These are phyloP conservation scores for Acanthacorydalis orientalis DNA, from an alignment of 2,888 invertebrate genomes.

Conservation along the genomic window DNA sequence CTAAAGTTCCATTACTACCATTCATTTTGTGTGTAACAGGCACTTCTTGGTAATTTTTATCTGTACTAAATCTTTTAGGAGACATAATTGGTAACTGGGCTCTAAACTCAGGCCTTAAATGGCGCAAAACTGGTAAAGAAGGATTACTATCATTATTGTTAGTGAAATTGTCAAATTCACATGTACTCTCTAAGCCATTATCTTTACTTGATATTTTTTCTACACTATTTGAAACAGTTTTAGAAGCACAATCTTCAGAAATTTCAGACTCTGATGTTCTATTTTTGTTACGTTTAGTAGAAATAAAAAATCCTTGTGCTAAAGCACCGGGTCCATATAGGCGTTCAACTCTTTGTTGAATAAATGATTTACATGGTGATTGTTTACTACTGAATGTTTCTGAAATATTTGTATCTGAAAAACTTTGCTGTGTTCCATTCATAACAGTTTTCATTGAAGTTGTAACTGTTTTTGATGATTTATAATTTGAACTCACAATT, in stretches of 20 bases:
- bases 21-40: constrained; percentile 15
- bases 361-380: constrained; percentile 54
- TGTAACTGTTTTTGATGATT: constrained; percentile 12
- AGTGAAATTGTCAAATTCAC: constrained; percentile 19
- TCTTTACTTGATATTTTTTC: not conserved
- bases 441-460: constrained; percentile 1
- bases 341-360: constrained; percentile 76
- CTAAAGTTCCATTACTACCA: not conserved
- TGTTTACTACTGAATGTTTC: constrained; percentile 17
- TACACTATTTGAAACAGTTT: not conserved
- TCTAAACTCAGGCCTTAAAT: constrained; percentile 69
- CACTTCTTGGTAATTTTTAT: constrained; percentile 23
- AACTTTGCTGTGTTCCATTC: not conserved
- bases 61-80: constrained; percentile 26
- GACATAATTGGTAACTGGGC: constrained; percentile 61
- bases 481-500: constrained; percentile 12
- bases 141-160: constrained; percentile 25
- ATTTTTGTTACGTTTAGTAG: constrained; percentile 19
- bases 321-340: constrained; percentile 76
- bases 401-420: constrained; percentile 11
- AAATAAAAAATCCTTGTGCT: constrained; percentile 69
- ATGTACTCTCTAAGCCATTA: constrained; percentile 8
- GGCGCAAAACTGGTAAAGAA: constrained; percentile 60
- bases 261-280: not conserved
- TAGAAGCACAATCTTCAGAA: constrained; percentile 7